Percentiles rank a stretch among this genome's conserved stretches.
Conservation (phyloP, 2,113 vertebrate species). For the Thalassoma bifasciatum region DNA sequence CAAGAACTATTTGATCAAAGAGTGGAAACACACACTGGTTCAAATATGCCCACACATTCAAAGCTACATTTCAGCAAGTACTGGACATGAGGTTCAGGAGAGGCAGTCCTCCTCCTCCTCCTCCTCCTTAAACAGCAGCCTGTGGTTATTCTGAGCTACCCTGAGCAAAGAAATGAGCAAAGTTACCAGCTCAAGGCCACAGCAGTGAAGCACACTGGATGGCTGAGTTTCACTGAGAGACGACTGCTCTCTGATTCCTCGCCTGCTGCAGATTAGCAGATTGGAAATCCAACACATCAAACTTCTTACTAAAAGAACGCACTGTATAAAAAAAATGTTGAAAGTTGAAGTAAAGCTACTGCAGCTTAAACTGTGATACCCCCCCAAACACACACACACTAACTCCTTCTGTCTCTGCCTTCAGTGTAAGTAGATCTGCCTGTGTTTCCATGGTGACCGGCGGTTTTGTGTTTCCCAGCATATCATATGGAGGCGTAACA, state of each 20-base stretch:
- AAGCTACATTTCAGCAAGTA: background rate
- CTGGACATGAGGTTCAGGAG: background rate
- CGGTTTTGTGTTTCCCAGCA: conserved; percentile 72
- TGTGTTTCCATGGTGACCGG: conserved; percentile 64
- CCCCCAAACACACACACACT: conserved; percentile 13
- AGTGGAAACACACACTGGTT: background rate
- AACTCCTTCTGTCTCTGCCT: conserved; percentile 33
- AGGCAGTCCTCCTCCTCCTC: too few species aligned
- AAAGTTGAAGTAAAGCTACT: background rate
- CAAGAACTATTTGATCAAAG: background rate
- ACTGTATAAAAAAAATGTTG: background rate
- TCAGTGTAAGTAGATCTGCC: conserved; percentile 64
- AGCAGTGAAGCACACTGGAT: too few species aligned
- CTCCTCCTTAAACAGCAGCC: background rate
- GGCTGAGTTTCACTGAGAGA: background rate
- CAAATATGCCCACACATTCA: background rate
- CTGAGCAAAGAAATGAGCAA: background rate
- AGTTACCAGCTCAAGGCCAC: background rate
- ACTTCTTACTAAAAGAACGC: background rate
- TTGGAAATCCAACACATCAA: background rate
- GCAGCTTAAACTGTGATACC: conserved; percentile 10
- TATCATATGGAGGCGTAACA: conserved; percentile 63
- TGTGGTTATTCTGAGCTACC: background rate
- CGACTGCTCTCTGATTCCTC: background rate
- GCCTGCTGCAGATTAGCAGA: background rate